Conservation (phyloP, 2,113 vertebrate species). For the Brachionichthys hirsutus region DNA sequence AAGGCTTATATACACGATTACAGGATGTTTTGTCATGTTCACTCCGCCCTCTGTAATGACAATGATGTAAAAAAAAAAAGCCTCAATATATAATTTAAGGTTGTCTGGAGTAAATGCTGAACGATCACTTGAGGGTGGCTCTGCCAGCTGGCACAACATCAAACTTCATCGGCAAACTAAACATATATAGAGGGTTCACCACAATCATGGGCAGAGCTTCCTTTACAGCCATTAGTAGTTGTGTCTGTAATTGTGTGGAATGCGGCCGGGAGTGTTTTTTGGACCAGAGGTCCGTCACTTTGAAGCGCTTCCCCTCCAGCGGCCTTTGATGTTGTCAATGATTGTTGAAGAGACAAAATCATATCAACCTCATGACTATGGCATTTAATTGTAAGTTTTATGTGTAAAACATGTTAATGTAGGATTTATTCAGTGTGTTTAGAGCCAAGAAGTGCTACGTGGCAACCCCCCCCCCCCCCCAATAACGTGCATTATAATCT, state of each 20-base stretch:
- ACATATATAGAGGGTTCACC: slow-evolving; percentile 40
- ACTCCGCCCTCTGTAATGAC: not conserved
- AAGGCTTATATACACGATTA: not conserved
- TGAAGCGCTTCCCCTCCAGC: slow-evolving; percentile 61
- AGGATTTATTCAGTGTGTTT: slow-evolving; percentile 10
- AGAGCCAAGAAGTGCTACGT: slow-evolving; percentile 1
- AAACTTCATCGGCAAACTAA: slow-evolving; percentile 42
- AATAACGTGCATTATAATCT: slow-evolving; percentile 39
- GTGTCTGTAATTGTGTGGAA: slow-evolving; percentile 70
- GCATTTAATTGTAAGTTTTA: slow-evolving; percentile 3
- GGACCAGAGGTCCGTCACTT: slow-evolving; percentile 68
- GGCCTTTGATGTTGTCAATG: slow-evolving; percentile 49
- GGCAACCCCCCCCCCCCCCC: too few relatives aligned
- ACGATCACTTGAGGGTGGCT: slow-evolving; percentile 3
- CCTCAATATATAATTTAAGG: slow-evolving; percentile 17
- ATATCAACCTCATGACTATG: slow-evolving; percentile 25
- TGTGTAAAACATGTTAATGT: slow-evolving; percentile 15
- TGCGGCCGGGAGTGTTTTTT: slow-evolving; percentile 62
- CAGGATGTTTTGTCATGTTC: not conserved
- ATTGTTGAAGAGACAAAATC: slow-evolving; percentile 19
- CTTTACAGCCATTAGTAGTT: slow-evolving; percentile 39
- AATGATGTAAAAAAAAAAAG: slow-evolving; percentile 9
- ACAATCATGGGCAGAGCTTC: slow-evolving; percentile 50
- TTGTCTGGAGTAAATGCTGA: slow-evolving; percentile 1
- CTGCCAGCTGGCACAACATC: slow-evolving; percentile 34